Evolutionary conservation across 2,888 invertebrate species (phyloP).

Genomic region (Drosophila paramelanica): DNA sequence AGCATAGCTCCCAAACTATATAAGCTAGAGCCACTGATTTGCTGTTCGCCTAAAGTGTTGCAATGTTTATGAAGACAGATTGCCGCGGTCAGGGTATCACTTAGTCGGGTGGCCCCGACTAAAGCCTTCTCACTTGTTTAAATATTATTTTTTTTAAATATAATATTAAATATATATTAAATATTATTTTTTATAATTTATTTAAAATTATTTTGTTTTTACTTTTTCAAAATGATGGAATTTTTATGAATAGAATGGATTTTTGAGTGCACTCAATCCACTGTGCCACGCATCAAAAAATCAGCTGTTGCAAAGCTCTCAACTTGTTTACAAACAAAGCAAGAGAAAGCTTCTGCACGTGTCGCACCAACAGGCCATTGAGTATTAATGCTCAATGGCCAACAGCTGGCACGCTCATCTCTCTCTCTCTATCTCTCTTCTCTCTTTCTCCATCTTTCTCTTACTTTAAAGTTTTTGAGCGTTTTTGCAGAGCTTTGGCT

Average conservation of each 20-base stretch:
- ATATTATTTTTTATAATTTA: no score
- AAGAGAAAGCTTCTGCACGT: slow-evolving; percentile 56
- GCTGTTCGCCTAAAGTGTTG: no score
- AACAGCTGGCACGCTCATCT: slow-evolving; percentile 35
- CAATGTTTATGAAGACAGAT: no score
- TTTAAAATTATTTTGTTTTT: no score
- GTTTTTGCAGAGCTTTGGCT: slow-evolving; percentile 27
- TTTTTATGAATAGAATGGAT: neutral
- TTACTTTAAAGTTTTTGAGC: slow-evolving; percentile 48
- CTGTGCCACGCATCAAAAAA: slow-evolving; percentile 25
- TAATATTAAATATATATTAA: no score
- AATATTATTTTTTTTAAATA: no score
- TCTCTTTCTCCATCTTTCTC: slow-evolving; percentile 1
- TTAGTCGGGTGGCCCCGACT: no score
- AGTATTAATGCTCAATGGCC: slow-evolving; percentile 28
- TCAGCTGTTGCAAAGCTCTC: slow-evolving; percentile 68
- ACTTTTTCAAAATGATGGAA: no score
- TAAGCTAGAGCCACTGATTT: no score
- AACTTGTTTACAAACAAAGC: slow-evolving; percentile 69
- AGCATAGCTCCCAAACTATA: no score
- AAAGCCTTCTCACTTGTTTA: no score
- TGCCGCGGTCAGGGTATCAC: no score
- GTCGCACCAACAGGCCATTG: slow-evolving; percentile 1
- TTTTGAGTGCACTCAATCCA: slow-evolving; percentile 23
- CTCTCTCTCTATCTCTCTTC: neutral